phyloP scores from a whole-genome alignment of 2,888 invertebrate species.

The Cephus pulcher region DNA sequence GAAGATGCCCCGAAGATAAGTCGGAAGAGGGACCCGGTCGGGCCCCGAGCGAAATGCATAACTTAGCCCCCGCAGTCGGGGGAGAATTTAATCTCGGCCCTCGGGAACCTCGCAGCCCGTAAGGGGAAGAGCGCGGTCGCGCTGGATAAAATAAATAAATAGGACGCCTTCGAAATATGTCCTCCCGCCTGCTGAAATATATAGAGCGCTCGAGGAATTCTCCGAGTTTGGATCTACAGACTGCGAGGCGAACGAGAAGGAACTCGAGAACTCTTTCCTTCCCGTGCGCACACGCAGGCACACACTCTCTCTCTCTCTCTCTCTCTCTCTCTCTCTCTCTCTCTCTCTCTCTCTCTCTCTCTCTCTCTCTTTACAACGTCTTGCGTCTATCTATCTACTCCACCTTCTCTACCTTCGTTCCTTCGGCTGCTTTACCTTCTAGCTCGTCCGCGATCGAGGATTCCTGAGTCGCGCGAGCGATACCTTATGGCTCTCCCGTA shows the following conservation, averaged over 20 bases:
- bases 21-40: conserved; percentile 42
- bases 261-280: not conserved
- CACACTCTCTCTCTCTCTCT: conserved; percentile 32
- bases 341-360: conserved; percentile 32
- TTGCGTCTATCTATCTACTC: not conserved
- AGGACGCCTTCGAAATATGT: conserved; percentile 53
- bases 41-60: conserved; percentile 55
- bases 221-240: conserved; percentile 14
- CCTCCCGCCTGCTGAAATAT: conserved; percentile 53
- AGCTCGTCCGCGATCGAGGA: conserved; percentile 24
- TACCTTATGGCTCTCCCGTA: not conserved
- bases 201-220: conserved; percentile 49
- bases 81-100: conserved; percentile 54
- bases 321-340: conserved; percentile 30
- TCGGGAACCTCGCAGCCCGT: not conserved
- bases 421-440: not conserved
- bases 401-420: conserved; percentile 9
- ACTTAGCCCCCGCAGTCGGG: conserved; percentile 48
- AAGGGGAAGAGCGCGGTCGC: conserved; percentile 2
- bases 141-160: conserved; percentile 55
- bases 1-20: conserved; percentile 57
- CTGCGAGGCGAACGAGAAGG: not conserved
- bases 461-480: conserved; percentile 27
- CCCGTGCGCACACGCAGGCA: not conserved
- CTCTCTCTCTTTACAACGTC: conserved; percentile 25